Evolutionary conservation across 2,888 invertebrate genomes (phyloP).

Genomic region (Eupithecia pulchellata): DNA sequence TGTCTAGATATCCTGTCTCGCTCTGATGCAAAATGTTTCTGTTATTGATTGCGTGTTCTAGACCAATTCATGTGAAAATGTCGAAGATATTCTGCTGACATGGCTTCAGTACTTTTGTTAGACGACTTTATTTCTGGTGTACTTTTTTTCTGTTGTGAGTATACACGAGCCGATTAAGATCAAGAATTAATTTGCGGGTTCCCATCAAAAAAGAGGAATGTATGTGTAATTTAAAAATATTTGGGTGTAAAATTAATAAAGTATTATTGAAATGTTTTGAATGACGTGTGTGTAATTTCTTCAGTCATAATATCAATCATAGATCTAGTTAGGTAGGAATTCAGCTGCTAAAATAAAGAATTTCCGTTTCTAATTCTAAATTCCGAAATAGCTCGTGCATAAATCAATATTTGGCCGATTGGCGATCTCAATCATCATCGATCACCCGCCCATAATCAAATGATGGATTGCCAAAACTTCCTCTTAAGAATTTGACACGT

Average conservation of each 20-base stretch:
- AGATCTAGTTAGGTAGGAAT: too few species aligned
- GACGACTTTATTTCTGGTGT: not conserved
- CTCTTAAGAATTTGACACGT: slow-evolving; percentile 3
- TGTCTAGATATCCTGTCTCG: slow-evolving; percentile 28
- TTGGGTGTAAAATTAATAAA: not conserved
- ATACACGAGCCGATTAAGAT: not conserved
- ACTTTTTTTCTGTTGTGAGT: not conserved
- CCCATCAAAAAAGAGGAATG: not conserved
- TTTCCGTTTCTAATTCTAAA: not conserved
- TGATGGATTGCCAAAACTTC: slow-evolving; percentile 14
- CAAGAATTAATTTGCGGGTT: not conserved
- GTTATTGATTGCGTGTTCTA: slow-evolving; percentile 23
- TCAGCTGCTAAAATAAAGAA: too few species aligned
- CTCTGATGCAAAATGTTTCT: slow-evolving; percentile 24
- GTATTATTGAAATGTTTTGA: not conserved
- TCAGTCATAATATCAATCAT: not conserved
- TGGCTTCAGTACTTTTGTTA: not conserved
- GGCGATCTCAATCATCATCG: slow-evolving; percentile 9
- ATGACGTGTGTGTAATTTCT: not conserved
- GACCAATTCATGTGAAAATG: not conserved
- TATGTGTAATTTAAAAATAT: not conserved
- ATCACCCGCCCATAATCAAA: not conserved
- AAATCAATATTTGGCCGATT: slow-evolving; percentile 1
- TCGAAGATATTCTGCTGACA: not conserved
- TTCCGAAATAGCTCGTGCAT: not conserved